Evolutionary conservation across 1,140 invertebrate genomes (phyloP).

Genomic region (Meloidogyne exigua): DNA sequence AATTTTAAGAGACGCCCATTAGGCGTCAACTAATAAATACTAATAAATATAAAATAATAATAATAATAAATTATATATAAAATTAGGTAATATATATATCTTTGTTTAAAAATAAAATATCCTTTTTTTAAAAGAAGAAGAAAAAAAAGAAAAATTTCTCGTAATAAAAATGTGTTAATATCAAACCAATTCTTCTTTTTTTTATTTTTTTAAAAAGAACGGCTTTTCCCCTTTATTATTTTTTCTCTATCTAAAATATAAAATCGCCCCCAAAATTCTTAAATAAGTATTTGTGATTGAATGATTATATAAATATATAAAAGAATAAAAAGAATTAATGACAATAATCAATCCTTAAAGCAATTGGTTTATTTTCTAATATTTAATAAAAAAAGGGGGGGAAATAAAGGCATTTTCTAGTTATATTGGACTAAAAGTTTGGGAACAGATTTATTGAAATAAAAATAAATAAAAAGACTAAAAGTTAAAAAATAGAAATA

Average conservation of each 20-base stretch:
- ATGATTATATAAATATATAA: background rate
- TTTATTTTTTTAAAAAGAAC: background rate
- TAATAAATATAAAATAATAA: background rate
- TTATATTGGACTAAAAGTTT: background rate
- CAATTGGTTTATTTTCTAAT: conserved; percentile 5
- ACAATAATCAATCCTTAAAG: background rate
- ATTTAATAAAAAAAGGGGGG: too few species aligned
- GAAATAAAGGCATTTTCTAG: background rate
- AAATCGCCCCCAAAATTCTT: background rate
- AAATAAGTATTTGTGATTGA: background rate
- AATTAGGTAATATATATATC: background rate
- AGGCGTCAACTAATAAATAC: background rate
- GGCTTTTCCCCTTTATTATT: background rate
- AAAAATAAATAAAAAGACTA: background rate
- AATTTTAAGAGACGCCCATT: background rate
- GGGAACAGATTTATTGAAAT: background rate
- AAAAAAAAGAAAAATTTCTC: too few species aligned
- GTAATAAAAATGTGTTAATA: background rate
- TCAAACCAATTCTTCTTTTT: too few species aligned
- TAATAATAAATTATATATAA: background rate
- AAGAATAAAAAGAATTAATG: background rate
- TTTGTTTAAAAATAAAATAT: background rate
- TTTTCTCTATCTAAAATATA: background rate
- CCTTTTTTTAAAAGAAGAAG: background rate
- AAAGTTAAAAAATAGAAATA: background rate